phyloP scores from a whole-genome alignment of 2,113 vertebrate genomes.

The Zosterops borbonicus region DNA sequence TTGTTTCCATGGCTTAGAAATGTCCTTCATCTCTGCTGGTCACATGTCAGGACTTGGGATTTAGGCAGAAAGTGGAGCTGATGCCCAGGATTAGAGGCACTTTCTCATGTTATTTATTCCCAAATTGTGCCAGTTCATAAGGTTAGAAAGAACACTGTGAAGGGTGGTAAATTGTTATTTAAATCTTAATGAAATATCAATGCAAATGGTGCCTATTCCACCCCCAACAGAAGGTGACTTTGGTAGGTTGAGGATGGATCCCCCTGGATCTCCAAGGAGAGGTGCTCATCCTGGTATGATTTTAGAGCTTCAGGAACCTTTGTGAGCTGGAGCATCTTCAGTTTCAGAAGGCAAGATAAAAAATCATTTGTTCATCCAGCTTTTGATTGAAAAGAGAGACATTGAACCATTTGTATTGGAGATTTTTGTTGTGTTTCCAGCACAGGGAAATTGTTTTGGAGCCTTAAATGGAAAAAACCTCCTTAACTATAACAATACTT shows the following conservation, averaged over 20 bases:
- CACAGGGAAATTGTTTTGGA: not conserved
- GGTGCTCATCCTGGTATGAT: not conserved
- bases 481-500: not conserved
- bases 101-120: not conserved
- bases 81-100: not conserved
- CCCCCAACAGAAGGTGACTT: not conserved
- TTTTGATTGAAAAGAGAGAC: not conserved
- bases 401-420: not conserved
- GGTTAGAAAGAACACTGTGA: not conserved
- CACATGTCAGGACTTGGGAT: not conserved
- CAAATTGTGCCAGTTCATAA: fast-evolving
- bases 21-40: not conserved
- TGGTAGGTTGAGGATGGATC: not conserved
- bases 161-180: not conserved
- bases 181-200: not conserved
- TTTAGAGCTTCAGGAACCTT: not conserved
- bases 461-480: not conserved
- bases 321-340: not conserved
- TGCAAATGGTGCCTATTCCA: not conserved
- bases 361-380: fast-evolving
- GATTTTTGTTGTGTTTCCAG: not conserved
- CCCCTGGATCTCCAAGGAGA: not conserved
- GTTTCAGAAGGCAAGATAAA: not conserved
- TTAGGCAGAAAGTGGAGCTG: not conserved
- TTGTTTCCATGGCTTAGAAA: not conserved